A percentile compares a stretch with the other conserved stretches of the same genome.
Conservation (phyloP, 2,888 invertebrate genomes). For the Sipha maydis region DNA sequence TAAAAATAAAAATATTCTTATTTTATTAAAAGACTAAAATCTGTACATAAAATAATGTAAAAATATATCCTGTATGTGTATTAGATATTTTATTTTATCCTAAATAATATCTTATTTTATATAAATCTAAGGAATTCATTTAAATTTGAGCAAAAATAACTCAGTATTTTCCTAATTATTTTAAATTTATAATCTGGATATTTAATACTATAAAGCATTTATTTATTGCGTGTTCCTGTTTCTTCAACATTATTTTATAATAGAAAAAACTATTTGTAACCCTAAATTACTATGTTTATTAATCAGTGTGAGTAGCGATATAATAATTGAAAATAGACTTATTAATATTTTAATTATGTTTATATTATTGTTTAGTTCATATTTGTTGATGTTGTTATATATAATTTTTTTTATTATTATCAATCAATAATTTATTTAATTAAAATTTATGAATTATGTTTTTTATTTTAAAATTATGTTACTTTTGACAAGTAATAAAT, state of each 20-base stretch:
- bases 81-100: slow-evolving; percentile 35
- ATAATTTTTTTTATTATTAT: slow-evolving; percentile 46
- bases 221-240: slow-evolving; percentile 60
- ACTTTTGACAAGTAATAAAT: slow-evolving; percentile 8
- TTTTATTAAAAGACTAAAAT: slow-evolving; percentile 42
- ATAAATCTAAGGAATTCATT: not conserved
- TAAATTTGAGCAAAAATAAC: slow-evolving; percentile 48
- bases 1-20: slow-evolving; percentile 11
- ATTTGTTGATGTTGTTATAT: slow-evolving; percentile 61
- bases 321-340: slow-evolving; percentile 59
- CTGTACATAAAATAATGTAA: slow-evolving; percentile 15
- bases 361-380: slow-evolving; percentile 59
- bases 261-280: slow-evolving; percentile 23
- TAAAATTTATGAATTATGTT: slow-evolving; percentile 35
- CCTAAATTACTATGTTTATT: slow-evolving; percentile 41
- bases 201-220: slow-evolving; percentile 57
- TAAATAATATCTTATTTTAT: slow-evolving; percentile 19
- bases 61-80: slow-evolving; percentile 2
- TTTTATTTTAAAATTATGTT: slow-evolving; percentile 41
- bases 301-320: slow-evolving; percentile 35
- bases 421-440: slow-evolving; percentile 32
- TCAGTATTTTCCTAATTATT: slow-evolving; percentile 55
- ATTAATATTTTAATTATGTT: slow-evolving; percentile 60
- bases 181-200: slow-evolving; percentile 46
- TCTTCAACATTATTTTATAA: slow-evolving; percentile 29